Conservation (phyloP, 2,797 vertebrate genomes). For the Rhyacichthys aspro region DNA sequence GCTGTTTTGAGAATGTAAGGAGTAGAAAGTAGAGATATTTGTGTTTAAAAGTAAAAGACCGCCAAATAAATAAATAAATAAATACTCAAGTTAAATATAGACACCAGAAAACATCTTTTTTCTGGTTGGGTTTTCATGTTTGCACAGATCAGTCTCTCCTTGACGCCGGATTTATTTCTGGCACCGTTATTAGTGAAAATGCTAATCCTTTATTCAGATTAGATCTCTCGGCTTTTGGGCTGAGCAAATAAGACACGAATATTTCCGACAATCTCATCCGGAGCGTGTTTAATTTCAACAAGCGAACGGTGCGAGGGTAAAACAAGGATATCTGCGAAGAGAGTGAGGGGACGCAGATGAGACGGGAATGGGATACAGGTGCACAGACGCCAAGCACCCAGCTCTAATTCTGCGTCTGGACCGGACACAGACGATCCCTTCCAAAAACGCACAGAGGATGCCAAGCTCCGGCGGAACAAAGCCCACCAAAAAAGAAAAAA, state of each 20-base stretch:
- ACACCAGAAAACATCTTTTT: no score
- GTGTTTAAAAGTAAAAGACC: no score
- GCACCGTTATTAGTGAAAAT: not conserved
- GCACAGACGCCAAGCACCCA: conserved; percentile 32
- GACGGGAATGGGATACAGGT: conserved; percentile 67
- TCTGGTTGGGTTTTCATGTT: not conserved
- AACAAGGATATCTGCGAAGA: not conserved
- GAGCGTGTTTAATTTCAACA: not conserved
- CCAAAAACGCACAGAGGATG: conserved; percentile 30
- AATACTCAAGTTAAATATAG: no score
- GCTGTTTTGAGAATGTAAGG: no score
- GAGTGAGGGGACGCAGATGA: conserved; percentile 34
- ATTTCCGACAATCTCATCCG: not conserved
- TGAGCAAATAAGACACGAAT: not conserved
- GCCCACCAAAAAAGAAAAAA: not conserved
- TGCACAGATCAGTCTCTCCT: not conserved
- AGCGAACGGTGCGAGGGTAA: not conserved
- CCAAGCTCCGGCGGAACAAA: conserved; percentile 37
- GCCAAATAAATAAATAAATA: no score
- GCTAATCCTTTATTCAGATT: conserved; percentile 1
- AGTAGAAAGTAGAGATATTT: no score
- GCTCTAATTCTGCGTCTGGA: conserved; percentile 55
- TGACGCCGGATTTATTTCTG: not conserved
- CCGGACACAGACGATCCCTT: conserved; percentile 47
- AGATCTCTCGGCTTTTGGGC: not conserved